phyloP scores from a whole-genome alignment of 1,140 invertebrate species.

The Drosophila tsacasi region DNA sequence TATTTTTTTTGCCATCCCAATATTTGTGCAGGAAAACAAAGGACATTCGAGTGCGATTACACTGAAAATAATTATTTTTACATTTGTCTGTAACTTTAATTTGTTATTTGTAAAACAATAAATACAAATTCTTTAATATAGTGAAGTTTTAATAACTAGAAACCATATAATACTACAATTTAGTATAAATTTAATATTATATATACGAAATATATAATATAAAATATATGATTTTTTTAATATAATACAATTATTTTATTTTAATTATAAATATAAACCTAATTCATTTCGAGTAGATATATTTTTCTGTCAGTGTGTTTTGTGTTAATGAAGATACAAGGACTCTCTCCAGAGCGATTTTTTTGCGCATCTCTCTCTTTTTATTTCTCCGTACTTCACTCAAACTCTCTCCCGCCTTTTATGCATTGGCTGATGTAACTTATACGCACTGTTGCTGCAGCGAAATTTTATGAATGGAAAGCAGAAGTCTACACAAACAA shows the following conservation, averaged over 20 bases:
- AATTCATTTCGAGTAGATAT: neutral
- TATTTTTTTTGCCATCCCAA: neutral
- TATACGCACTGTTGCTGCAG: slow-evolving; percentile 62
- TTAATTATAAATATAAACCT: neutral
- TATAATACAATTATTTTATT: neutral
- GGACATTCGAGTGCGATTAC: neutral
- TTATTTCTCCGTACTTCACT: slow-evolving; percentile 11
- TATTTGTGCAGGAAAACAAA: slow-evolving; percentile 5
- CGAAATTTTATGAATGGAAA: slow-evolving; percentile 78
- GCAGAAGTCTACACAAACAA: slow-evolving; percentile 42
- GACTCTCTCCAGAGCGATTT: neutral
- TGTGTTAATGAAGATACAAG: slow-evolving; percentile 20
- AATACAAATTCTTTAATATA: no score
- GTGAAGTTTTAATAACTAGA: no score
- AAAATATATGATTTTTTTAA: no score
- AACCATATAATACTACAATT: no score
- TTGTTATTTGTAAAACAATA: no score
- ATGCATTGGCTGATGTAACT: slow-evolving; percentile 70
- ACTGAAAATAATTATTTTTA: neutral
- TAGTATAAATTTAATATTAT: no score
- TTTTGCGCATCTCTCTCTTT: slow-evolving; percentile 17
- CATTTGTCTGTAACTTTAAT: no score
- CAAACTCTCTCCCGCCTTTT: slow-evolving; percentile 24
- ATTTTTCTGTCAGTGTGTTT: neutral
- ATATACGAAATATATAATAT: no score